Percentiles rank a stretch among this genome's conserved stretches.
These are phyloP conservation scores for Danaus chrysippus DNA, from an alignment of 2,888 invertebrate species.

Conservation along the genomic window DNA sequence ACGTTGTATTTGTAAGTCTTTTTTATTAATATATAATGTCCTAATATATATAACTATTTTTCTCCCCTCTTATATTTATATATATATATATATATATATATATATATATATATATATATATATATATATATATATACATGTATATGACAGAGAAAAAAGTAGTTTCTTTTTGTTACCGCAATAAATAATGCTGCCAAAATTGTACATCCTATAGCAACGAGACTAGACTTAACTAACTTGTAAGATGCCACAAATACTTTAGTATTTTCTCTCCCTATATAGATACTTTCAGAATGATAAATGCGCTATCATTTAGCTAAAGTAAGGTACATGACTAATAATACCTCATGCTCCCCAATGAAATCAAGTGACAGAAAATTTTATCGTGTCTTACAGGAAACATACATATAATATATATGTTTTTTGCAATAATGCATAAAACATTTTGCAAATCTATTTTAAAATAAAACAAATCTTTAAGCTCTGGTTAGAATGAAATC, in stretches of 20 bases:
- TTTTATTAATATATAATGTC: too few species aligned
- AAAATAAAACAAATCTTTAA: too few species aligned
- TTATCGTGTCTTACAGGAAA: background rate
- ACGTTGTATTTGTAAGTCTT: too few species aligned
- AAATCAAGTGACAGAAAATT: slow-evolving; percentile 1
- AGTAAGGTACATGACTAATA: slow-evolving; percentile 8
- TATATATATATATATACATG: background rate
- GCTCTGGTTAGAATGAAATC: too few species aligned
- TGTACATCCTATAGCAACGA: background rate
- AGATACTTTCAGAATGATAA: slow-evolving; percentile 12
- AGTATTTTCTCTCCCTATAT: slow-evolving; percentile 13
- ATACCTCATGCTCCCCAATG: slow-evolving; percentile 8
- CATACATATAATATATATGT: slow-evolving; percentile 2
- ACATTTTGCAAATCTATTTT: too few species aligned
- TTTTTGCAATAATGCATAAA: too few species aligned
- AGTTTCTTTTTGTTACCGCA: background rate
- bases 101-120: background rate
- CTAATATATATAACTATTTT: background rate
- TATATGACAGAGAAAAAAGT: background rate
- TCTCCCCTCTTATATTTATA: too few species aligned
- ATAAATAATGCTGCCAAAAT: slow-evolving; percentile 6
- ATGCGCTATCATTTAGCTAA: slow-evolving; percentile 12
- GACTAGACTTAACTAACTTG: slow-evolving; percentile 10
- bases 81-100: background rate
- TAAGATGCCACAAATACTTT: slow-evolving; percentile 15